A percentile compares a stretch with the other conserved stretches of the same genome.
These are phyloP conservation scores for Diadromus collaris DNA, from an alignment of 2,888 invertebrate species.

Conservation along the genomic window DNA sequence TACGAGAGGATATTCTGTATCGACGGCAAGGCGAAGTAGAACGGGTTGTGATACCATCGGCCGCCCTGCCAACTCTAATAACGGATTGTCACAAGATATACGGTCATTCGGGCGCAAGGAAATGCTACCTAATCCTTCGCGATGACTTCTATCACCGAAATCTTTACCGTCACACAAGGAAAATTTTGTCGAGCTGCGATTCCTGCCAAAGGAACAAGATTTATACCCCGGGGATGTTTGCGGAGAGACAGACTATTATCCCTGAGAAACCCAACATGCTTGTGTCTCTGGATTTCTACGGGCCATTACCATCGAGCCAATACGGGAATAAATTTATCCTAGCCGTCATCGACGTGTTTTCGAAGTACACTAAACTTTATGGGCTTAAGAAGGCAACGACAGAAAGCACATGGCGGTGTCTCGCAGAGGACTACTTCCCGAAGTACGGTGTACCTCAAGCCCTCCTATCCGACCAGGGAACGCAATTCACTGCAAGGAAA, in stretches of 20 bases:
- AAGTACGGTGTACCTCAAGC: background rate
- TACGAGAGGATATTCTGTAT: background rate
- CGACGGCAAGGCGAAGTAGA: background rate
- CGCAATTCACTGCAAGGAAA: conserved; percentile 24
- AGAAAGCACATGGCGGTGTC: background rate
- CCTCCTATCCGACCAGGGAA: conserved; percentile 20
- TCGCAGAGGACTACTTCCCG: background rate
- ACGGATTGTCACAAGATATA: conserved; percentile 17
- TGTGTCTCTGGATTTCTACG: conserved; percentile 30
- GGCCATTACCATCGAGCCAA: conserved; percentile 16
- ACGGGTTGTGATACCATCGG: background rate
- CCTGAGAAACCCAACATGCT: conserved; percentile 27
- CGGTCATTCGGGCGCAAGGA: conserved; percentile 12
- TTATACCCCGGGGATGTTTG: background rate
- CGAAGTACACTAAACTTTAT: conserved; percentile 14
- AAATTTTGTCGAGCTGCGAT: background rate
- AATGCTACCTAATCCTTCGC: conserved; percentile 2
- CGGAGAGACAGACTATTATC: conserved; percentile 17
- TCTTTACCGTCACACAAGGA: background rate
- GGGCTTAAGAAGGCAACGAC: background rate
- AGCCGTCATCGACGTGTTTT: conserved; percentile 32
- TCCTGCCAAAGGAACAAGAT: conserved; percentile 24
- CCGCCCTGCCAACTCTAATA: background rate
- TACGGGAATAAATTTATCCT: conserved; percentile 21
- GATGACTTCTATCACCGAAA: background rate